Percentiles rank a stretch among this genome's conserved stretches.
phyloP scores from a whole-genome alignment of 1,140 invertebrate genomes.

The Varroa destructor region DNA sequence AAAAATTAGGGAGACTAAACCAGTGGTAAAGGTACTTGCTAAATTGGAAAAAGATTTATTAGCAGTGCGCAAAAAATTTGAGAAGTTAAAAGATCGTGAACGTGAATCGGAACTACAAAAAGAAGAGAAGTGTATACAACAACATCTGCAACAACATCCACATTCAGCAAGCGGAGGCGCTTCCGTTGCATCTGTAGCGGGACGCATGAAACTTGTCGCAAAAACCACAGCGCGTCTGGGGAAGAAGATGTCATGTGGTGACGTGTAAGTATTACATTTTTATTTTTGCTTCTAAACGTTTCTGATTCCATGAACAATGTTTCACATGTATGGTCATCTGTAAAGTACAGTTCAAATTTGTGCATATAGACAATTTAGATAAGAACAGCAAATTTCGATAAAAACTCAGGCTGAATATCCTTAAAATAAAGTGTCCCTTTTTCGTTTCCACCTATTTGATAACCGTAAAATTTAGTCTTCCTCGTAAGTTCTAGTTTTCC shows the following conservation, averaged over 20 bases:
- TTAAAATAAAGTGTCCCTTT: too few species aligned
- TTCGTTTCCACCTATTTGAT: too few species aligned
- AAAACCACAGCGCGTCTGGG: slow-evolving; percentile 37
- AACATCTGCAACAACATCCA: slow-evolving; percentile 37
- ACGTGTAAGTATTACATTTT: slow-evolving; percentile 34
- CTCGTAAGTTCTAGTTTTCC: too few species aligned
- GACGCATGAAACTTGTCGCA: slow-evolving; percentile 31
- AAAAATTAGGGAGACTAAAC: slow-evolving; percentile 62
- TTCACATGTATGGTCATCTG: neutral
- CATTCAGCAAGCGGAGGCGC: neutral
- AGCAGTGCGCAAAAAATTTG: slow-evolving; percentile 64
- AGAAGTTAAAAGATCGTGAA: slow-evolving; percentile 49
- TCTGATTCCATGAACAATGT: neutral
- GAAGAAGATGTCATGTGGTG: slow-evolving; percentile 37
- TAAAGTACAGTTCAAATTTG: neutral
- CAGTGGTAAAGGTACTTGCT: slow-evolving; percentile 60
- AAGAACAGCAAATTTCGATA: slow-evolving; percentile 22
- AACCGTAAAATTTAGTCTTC: too few species aligned
- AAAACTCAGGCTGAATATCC: too few species aligned
- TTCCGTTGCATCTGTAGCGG: slow-evolving; percentile 24
- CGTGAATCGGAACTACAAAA: slow-evolving; percentile 36
- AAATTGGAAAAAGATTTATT: slow-evolving; percentile 80
- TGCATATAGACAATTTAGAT: slow-evolving; percentile 30
- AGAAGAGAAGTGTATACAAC: slow-evolving; percentile 38
- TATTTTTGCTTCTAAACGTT: too few species aligned